Base-by-base conservation (phyloP, 30 jellyfish, hydroid and myxozoan genomes). In the Nemopilema nomurai region DNA sequence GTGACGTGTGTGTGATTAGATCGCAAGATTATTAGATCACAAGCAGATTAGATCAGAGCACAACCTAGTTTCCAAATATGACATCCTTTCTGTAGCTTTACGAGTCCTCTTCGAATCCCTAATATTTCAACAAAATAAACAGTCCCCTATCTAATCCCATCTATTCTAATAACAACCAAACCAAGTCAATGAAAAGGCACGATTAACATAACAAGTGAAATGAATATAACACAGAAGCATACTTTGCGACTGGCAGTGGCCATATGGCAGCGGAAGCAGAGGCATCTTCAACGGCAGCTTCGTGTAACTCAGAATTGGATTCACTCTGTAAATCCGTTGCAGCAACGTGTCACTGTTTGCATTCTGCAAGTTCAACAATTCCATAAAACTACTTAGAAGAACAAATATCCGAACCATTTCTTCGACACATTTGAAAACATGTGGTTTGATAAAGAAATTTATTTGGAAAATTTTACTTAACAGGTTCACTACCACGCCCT, bases 261-360 rank as follows among this genome's bases (percentile, higher is more conserved):
- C 99, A 90, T 95, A 95, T 0, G 99, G 99, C 19, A 95, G 74
- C 0, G 99, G 98, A 73, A 95, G 80, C 81, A 95, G 76, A 16
- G 99, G 99, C 97, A 95, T 89, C 86, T 95, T 95, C 76, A 95
- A 71, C 67, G 99, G 99, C 65, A 86, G 97, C 64, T 90, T 95
- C 28, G 99, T 90, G 89, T 69, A 81, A 52, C 96, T 78, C 65
- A 95, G 91, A 1, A 90, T 80, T 27, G 99, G 99, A 87, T 95
- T 85, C 87, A 95, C 96, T 28, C 99, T 96, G 87, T 95, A 95
- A 19, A 90, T 85, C 52, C 99, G 64, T n/a, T 84, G 90, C 0
- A 90, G 82, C 67, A 75, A 18, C 49, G 96, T 51, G 74, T 95
- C 99, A 64, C 92, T 90, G 72, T 83, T 86, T 21, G 93, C 91